phyloP scores from a whole-genome alignment of 2,888 invertebrate genomes.

The Patella pellucida region DNA sequence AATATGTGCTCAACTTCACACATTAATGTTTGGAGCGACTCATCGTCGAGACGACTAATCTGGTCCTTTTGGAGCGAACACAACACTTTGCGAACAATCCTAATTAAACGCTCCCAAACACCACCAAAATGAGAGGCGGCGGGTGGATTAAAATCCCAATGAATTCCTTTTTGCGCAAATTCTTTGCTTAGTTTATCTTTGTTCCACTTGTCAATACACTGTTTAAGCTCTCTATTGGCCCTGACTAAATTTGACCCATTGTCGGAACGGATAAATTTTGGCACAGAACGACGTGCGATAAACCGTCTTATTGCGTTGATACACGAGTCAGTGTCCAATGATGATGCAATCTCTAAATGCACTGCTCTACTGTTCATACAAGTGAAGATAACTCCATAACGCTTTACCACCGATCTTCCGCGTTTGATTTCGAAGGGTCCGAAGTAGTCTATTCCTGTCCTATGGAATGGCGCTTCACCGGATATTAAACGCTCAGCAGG shows the following conservation, averaged over 20 bases:
- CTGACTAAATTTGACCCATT: conserved; percentile 50
- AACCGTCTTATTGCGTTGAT: conserved; percentile 45
- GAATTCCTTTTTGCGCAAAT: conserved; percentile 18
- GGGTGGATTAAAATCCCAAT: conserved; percentile 23
- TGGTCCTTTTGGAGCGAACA: not conserved
- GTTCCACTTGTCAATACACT: conserved; percentile 28
- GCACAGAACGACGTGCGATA: conserved; percentile 40
- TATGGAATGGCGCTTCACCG: no score
- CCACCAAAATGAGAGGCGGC: conserved; percentile 21
- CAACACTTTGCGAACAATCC: conserved; percentile 20
- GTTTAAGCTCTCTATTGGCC: conserved; percentile 42
- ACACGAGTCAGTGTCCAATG: conserved; percentile 45
- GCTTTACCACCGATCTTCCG: no score
- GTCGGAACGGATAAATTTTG: conserved; percentile 40
- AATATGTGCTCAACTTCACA: conserved; percentile 35
- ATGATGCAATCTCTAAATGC: conserved; percentile 45
- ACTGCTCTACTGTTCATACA: conserved; percentile 45
- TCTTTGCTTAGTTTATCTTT: conserved; percentile 19
- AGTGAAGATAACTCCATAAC: conserved; percentile 48
- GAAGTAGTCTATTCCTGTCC: no score
- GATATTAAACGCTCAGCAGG: no score
- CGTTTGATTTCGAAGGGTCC: no score
- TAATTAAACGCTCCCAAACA: conserved; percentile 22
- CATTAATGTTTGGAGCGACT: conserved; percentile 33
- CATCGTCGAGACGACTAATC: conserved; percentile 27